phyloP scores from a whole-genome alignment of 2,797 vertebrate genomes.

The Lagorchestes hirsutus region DNA sequence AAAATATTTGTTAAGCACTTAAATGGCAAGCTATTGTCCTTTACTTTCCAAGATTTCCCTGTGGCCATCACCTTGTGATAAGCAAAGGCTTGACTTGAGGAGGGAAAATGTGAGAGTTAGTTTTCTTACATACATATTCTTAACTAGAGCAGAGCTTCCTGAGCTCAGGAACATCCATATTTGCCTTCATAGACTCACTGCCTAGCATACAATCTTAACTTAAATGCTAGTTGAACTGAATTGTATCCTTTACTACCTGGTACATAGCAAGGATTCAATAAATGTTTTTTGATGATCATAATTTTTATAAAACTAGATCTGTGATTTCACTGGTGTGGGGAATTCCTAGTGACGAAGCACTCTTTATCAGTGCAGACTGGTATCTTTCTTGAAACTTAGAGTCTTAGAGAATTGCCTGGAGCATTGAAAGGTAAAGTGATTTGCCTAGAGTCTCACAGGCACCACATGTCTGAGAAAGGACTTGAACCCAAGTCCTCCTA shows the following conservation, averaged over 20 bases:
- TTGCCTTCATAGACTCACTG: neutral
- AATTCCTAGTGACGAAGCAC: neutral
- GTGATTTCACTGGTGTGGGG: neutral
- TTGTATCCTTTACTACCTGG: neutral
- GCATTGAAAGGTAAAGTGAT: neutral
- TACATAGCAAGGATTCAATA: neutral
- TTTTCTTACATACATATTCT: neutral
- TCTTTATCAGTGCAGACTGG: neutral
- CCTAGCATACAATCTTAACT: neutral
- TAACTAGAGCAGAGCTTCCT: neutral
- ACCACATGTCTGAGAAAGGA: neutral
- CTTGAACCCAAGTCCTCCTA: neutral
- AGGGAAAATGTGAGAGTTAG: neutral
- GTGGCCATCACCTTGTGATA: neutral
- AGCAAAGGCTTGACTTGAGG: neutral
- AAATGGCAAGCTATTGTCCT: neutral
- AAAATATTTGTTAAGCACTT: neutral
- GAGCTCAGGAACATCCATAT: neutral
- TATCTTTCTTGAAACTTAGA: neutral
- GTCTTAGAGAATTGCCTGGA: neutral
- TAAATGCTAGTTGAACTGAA: neutral
- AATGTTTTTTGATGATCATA: neutral
- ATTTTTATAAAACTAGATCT: neutral
- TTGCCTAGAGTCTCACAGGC: neutral
- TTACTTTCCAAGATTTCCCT: neutral